Conservation (phyloP, 1,140 invertebrate genomes). For the Dreissena rostriformis region DNA sequence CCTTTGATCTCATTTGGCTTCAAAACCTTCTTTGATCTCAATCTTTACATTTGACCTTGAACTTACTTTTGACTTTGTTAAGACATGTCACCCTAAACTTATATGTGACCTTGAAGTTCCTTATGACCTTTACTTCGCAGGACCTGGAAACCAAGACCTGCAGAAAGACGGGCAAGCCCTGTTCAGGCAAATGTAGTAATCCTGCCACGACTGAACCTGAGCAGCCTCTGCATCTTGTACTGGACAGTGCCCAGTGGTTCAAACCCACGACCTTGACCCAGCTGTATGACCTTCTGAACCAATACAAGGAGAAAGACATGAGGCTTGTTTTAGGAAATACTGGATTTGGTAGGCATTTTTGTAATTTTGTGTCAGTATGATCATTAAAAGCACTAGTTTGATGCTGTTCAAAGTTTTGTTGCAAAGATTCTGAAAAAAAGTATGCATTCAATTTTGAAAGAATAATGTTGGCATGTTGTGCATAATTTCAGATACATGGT, state of each 20-base stretch:
- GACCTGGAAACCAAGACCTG: conserved; percentile 67
- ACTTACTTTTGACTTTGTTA: too few species aligned
- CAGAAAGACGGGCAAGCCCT: conserved; percentile 65
- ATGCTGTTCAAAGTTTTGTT: background rate
- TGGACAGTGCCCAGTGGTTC: conserved; percentile 68
- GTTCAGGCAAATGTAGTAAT: conserved; percentile 63
- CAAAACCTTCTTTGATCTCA: too few species aligned
- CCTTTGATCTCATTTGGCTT: too few species aligned
- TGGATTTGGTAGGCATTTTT: conserved; percentile 66
- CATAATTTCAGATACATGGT: too few species aligned
- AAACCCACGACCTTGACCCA: conserved; percentile 65
- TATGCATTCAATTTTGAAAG: background rate
- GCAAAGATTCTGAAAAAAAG: background rate
- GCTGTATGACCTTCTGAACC: conserved; percentile 62
- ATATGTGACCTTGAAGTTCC: too few species aligned
- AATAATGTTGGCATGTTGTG: too few species aligned
- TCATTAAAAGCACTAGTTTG: background rate
- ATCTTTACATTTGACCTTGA: too few species aligned
- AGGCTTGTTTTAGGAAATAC: conserved; percentile 72
- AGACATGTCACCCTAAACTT: too few species aligned
- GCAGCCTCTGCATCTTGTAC: conserved; percentile 63
- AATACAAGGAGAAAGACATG: conserved; percentile 61
- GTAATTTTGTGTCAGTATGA: background rate
- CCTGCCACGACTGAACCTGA: background rate
- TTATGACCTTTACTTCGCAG: conserved; percentile 26